Evolutionary conservation across 2,113 vertebrate species (phyloP), one percentile per base, ranked within the genome.

Genomic region (Boleophthalmus pectinirostris): DNA sequence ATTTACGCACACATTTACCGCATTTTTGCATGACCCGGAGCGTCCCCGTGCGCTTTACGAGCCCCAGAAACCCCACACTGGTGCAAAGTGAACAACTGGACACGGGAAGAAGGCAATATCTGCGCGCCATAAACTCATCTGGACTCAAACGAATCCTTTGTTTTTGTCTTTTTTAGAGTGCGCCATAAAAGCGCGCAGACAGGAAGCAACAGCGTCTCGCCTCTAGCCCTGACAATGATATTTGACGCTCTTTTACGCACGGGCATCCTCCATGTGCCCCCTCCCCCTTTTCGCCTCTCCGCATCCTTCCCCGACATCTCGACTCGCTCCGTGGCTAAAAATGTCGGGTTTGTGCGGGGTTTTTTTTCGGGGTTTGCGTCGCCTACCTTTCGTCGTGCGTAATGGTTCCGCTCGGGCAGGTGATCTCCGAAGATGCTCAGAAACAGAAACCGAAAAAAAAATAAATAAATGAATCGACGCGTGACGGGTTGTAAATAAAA

Each of bases 71-170:
- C 60, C n/a, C 20, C 60, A 60, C 24, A 25, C 3, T 13, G 23
- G 10, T 24, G 7, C 14, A 64, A 33, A 33, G 29, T 21, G 61
- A 64, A 43, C 18, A 64, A 66, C 69, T 68, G 81, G 82, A 86
- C 85, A 67, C 66, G 29, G 70, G 77, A 80, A 78, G 67, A 77
- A 53, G 64, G 78, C 74, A 23, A 58, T 25, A 82, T 83, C 80
- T 87, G 47, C 75, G 70, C 66, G 81, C 86, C 82, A 89, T 92
- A 90, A 90, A 91, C 61, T 76, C 63, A 90, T 87, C 80, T 29
- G 69, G 25, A 4, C 33, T 23, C 61, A 68, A 82, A 73, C 56
- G 54, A 43, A 66, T 29, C 68, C 81, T 91, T 90, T 90, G 85
- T 88, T 67, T 35, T 63, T 14, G 11, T 38, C 38, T 72, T 80